Evolutionary conservation across 2,888 invertebrate species (phyloP).

Genomic region (Lamproptera curius): DNA sequence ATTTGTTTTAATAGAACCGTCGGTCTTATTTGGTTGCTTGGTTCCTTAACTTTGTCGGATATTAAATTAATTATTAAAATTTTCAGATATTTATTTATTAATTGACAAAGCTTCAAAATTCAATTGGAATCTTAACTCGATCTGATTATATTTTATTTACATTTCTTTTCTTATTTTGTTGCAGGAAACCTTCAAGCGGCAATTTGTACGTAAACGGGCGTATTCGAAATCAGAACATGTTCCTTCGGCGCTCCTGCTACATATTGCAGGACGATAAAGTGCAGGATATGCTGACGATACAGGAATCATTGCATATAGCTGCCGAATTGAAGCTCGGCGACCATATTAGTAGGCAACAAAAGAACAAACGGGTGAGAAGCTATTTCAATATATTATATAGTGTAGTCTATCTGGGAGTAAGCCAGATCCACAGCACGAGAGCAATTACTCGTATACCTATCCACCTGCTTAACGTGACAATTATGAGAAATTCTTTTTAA

Average conservation of each 20-base stretch:
- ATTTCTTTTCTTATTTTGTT: too few species aligned
- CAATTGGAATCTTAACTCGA: too few species aligned
- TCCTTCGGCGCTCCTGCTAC: conserved; percentile 89
- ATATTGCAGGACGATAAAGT: conserved; percentile 93
- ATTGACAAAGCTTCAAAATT: too few species aligned
- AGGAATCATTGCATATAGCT: conserved; percentile 91
- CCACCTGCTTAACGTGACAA: background rate
- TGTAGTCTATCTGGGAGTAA: background rate
- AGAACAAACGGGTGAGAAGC: conserved; percentile 80
- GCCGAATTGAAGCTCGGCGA: conserved; percentile 91
- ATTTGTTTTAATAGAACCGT: too few species aligned
- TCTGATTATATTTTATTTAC: too few species aligned
- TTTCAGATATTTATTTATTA: too few species aligned
- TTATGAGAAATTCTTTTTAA: background rate
- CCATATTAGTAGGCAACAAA: conserved; percentile 79
- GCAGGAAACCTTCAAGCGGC: conserved; percentile 77
- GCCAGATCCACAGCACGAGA: too few species aligned
- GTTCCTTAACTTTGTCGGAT: too few species aligned
- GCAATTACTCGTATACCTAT: background rate
- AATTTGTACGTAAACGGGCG: conserved; percentile 85
- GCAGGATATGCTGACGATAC: conserved; percentile 89
- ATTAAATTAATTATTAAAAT: too few species aligned
- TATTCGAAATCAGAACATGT: conserved; percentile 80
- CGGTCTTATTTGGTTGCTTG: too few species aligned
- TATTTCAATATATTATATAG: too few species aligned